Evolutionary conservation across 1,140 invertebrate genomes (phyloP).

Genomic region (Trinorchestia longiramus): DNA sequence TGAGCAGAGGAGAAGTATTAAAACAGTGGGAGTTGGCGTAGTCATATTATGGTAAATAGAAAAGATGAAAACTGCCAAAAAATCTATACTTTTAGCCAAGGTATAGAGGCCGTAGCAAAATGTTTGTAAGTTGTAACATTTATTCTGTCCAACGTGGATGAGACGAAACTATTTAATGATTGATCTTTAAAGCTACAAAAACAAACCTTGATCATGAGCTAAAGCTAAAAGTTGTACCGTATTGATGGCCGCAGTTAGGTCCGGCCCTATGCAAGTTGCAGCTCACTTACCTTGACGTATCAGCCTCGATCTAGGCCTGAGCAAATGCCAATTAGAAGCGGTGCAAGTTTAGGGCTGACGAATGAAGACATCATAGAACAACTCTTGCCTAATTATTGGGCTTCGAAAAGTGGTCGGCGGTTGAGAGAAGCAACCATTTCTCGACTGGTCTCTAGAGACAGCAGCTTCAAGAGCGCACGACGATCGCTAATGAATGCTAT

Average conservation of each 20-base stretch:
- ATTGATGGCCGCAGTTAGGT: constrained; percentile 9
- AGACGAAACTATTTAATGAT: not conserved
- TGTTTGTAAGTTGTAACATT: too few relatives aligned
- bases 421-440: constrained; percentile 4
- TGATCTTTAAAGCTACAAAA: not conserved
- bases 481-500: constrained; percentile 13
- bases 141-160: not conserved
- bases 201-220: not conserved
- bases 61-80: too few relatives aligned
- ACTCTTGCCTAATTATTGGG: constrained; percentile 18
- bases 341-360: constrained; percentile 32
- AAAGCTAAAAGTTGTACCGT: not conserved
- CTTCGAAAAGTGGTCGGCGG: constrained; percentile 17
- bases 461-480: not conserved
- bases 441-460: not conserved
- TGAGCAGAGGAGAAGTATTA: too few relatives aligned
- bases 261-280: not conserved
- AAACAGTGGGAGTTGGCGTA: too few relatives aligned
- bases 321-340: constrained; percentile 39
- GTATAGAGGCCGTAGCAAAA: too few relatives aligned
- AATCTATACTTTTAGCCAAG: too few relatives aligned
- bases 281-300: constrained; percentile 15
- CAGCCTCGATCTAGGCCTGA: constrained; percentile 2
- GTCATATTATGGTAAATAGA: too few relatives aligned
- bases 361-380: constrained; percentile 30